These are phyloP conservation scores for Pangasius krempfi DNA, from an alignment of 2,797 vertebrate genomes.

Conservation along the genomic window DNA sequence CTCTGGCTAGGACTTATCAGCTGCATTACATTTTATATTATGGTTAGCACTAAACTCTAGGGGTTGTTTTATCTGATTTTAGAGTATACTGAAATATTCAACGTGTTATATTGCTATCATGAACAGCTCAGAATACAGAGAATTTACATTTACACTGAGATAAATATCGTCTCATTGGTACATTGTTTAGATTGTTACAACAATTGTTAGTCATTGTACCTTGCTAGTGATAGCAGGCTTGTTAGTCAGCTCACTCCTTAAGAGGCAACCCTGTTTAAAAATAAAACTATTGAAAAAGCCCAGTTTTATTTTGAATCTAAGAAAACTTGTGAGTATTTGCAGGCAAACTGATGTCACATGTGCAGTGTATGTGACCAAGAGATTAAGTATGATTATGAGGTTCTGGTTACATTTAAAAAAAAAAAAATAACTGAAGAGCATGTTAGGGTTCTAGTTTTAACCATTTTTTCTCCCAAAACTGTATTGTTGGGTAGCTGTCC, in stretches of 20 bases:
- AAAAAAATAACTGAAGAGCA: no score
- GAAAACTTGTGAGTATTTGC: not conserved
- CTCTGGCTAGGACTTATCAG: not conserved
- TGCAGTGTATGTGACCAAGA: not conserved
- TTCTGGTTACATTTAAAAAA: no score
- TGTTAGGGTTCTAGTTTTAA: not conserved
- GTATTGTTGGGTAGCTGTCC: not conserved
- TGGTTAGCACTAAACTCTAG: not conserved
- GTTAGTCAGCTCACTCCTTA: not conserved
- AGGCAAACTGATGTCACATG: not conserved
- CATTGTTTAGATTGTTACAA: not conserved
- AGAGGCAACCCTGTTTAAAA: not conserved
- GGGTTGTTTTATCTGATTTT: not conserved
- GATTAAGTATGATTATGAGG: not conserved
- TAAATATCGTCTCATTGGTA: not conserved
- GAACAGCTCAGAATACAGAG: not conserved
- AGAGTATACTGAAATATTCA: not conserved
- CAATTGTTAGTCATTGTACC: not conserved
- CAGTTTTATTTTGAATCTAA: not conserved
- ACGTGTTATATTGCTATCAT: not conserved
- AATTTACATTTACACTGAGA: not conserved
- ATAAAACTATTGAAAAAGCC: not conserved
- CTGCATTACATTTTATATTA: not conserved
- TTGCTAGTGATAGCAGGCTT: not conserved
- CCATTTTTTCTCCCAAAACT: not conserved